phyloP scores from a whole-genome alignment of 2,797 vertebrate species.

The Fratercula arctica region DNA sequence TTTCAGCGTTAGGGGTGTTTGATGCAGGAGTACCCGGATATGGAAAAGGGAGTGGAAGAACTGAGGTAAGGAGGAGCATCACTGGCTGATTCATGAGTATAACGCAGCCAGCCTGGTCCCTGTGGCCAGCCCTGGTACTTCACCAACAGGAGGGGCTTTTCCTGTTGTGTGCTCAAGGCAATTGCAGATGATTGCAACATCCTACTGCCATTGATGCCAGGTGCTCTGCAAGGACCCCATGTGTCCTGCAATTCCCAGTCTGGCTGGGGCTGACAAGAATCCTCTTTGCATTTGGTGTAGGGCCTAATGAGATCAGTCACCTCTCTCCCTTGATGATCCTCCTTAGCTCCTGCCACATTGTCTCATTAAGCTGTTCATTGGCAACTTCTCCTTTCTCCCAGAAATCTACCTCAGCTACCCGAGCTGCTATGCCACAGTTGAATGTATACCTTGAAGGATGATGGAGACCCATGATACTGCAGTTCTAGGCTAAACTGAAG shows the following conservation, averaged over 20 bases:
- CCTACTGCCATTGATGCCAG: background rate
- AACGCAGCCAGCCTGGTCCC: background rate
- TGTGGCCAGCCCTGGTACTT: background rate
- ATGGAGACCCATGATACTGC: background rate
- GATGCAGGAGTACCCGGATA: background rate
- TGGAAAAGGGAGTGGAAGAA: background rate
- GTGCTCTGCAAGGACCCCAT: background rate
- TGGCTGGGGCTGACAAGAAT: background rate
- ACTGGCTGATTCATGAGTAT: background rate
- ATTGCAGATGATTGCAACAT: background rate
- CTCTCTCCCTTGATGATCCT: background rate
- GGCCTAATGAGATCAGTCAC: constrained; percentile 12
- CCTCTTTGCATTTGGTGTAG: background rate
- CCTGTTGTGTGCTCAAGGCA: background rate
- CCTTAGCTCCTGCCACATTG: background rate
- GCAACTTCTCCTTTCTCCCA: background rate
- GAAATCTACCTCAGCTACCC: background rate
- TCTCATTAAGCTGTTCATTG: background rate
- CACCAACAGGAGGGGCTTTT: background rate
- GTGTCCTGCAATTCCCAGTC: background rate
- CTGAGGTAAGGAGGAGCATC: background rate
- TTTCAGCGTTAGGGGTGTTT: background rate
- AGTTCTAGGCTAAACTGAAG: background rate
- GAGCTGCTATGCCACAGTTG: background rate
- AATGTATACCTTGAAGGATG: background rate